These are phyloP conservation scores for Drosophila macrospina DNA, from an alignment of 2,888 invertebrate genomes.

Conservation along the genomic window DNA sequence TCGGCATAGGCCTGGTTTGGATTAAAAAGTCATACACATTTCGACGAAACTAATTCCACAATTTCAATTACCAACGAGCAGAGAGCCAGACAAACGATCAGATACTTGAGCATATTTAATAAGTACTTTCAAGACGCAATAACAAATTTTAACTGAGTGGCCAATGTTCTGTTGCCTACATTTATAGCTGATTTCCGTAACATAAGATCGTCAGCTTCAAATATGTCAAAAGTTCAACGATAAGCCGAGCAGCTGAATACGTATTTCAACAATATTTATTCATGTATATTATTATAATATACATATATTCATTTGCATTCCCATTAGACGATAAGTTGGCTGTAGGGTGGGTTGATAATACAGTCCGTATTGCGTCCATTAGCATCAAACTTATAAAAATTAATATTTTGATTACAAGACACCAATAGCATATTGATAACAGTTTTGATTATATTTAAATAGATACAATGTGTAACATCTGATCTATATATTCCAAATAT, in stretches of 20 bases:
- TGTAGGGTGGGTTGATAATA: neutral
- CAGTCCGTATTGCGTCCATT: neutral
- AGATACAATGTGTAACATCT: too few relatives aligned
- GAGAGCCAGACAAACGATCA: constrained; percentile 61
- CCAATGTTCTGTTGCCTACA: constrained; percentile 27
- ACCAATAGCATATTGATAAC: neutral
- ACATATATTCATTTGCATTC: constrained; percentile 16
- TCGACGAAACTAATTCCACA: neutral
- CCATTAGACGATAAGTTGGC: constrained; percentile 22
- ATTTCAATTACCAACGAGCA: constrained; percentile 61
- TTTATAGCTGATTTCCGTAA: constrained; percentile 49
- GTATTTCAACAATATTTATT: constrained; percentile 3
- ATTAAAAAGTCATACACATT: neutral
- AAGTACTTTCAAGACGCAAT: constrained; percentile 35
- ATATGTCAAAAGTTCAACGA: constrained; percentile 62
- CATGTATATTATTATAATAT: too few relatives aligned
- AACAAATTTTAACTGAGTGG: constrained; percentile 44
- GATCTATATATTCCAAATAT: neutral
- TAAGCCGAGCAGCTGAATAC: constrained; percentile 34
- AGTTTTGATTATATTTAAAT: neutral
- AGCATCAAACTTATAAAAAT: too few relatives aligned
- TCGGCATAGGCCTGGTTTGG: constrained; percentile 67
- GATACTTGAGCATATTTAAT: constrained; percentile 59
- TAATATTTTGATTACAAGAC: constrained; percentile 1
- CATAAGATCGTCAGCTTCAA: constrained; percentile 27